A percentile compares a stretch with the other conserved stretches of the same genome.
phyloP scores from a whole-genome alignment of 2,888 invertebrate species.

The Tridacna gigas region DNA sequence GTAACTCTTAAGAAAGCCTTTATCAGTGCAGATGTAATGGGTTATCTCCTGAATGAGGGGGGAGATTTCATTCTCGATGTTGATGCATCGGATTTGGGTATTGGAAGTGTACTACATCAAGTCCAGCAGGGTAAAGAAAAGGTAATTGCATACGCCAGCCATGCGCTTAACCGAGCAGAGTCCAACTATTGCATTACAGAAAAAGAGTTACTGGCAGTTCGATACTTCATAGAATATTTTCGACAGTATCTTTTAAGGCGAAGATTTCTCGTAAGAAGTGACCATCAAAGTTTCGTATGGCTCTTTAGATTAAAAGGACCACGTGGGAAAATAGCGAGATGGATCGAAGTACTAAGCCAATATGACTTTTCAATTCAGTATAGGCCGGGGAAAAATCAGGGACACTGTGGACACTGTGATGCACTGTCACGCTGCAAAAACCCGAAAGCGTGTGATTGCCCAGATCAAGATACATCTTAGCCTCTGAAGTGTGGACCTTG shows the following conservation, averaged over 20 bases:
- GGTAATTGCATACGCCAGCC: background rate
- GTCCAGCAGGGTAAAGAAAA: constrained; percentile 3
- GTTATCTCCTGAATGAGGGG: constrained; percentile 24
- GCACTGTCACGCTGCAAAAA: constrained; percentile 33
- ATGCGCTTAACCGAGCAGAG: background rate
- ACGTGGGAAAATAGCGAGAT: constrained; percentile 30
- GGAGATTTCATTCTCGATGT: constrained; percentile 50
- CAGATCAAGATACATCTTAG: constrained; percentile 14
- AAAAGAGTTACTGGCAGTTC: constrained; percentile 33
- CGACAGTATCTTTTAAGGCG: constrained; percentile 32
- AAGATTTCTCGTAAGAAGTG: constrained; percentile 24
- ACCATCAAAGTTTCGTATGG: constrained; percentile 32
- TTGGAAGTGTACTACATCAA: constrained; percentile 57
- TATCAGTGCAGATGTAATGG: constrained; percentile 26
- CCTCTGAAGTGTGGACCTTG: constrained; percentile 31
- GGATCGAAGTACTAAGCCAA: constrained; percentile 22
- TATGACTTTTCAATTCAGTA: constrained; percentile 39
- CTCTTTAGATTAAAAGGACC: constrained; percentile 32
- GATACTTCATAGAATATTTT: constrained; percentile 31
- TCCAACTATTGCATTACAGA: constrained; percentile 25
- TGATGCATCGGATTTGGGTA: constrained; percentile 52
- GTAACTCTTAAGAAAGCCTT: background rate
- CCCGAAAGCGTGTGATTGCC: constrained; percentile 26
- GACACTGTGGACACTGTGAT: constrained; percentile 31
- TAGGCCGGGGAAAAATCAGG: constrained; percentile 33